Evolutionary conservation across 2,888 invertebrate genomes (phyloP).

Genomic region (Troglohyphantes excavatus): DNA sequence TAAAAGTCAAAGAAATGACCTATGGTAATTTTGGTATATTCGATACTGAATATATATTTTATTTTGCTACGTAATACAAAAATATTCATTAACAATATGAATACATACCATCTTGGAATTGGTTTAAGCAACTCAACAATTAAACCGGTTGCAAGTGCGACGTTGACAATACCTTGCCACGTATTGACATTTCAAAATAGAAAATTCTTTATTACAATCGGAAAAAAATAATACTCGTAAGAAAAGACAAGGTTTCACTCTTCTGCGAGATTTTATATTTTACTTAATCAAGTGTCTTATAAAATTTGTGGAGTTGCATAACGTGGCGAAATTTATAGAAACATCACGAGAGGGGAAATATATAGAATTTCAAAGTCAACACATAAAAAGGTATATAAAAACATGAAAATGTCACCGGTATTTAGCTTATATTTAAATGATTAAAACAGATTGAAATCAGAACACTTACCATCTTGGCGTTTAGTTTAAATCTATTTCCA

Average conservation of each 20-base stretch:
- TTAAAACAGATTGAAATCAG: constrained; percentile 49
- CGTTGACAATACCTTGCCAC: neutral
- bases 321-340: neutral
- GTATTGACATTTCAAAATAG: neutral
- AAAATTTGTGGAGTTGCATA: neutral
- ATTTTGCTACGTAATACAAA: too few species aligned
- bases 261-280: too few species aligned
- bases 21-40: too few species aligned
- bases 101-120: neutral
- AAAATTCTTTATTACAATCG: too few species aligned
- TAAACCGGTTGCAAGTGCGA: constrained; percentile 6
- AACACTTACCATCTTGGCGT: constrained; percentile 53
- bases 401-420: neutral
- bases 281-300: neutral
- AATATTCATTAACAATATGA: too few species aligned
- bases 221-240: too few species aligned
- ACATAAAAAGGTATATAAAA: neutral
- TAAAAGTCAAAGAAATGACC: too few species aligned
- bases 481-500: constrained; percentile 22
- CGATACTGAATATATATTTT: too few species aligned
- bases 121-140: neutral
- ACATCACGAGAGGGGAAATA: neutral
- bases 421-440: constrained; percentile 1
- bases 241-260: too few species aligned
- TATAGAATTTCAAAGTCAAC: neutral